Conservation (phyloP, 2,888 invertebrate genomes). For the Autographa gamma region DNA sequence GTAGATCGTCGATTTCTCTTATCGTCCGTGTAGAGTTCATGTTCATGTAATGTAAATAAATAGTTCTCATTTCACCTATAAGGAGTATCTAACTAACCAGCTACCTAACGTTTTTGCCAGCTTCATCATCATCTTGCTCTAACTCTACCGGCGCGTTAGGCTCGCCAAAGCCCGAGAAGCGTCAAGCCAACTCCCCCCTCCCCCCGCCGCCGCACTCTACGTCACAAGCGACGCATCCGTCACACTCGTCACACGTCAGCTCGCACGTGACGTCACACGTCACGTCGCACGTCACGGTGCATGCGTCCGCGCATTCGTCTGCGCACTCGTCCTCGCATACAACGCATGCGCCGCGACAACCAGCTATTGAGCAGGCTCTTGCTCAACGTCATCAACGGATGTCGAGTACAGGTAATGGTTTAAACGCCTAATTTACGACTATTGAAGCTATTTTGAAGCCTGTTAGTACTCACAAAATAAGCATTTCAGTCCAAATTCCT, state of each 20-base stretch:
- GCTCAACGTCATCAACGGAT: slow-evolving; percentile 79
- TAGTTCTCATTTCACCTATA: not conserved
- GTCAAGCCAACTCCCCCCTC: slow-evolving; percentile 96
- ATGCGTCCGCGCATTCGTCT: slow-evolving; percentile 37
- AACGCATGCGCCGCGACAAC: slow-evolving; percentile 66
- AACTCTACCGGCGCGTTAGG: slow-evolving; percentile 93
- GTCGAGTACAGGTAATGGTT: slow-evolving; percentile 77
- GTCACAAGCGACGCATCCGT: slow-evolving; percentile 19
- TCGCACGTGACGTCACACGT: slow-evolving; percentile 38
- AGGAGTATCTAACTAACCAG: not conserved
- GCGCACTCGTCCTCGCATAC: slow-evolving; percentile 35
- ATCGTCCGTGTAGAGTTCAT: too few species aligned
- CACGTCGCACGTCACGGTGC: slow-evolving; percentile 82
- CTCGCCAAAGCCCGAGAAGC: slow-evolving; percentile 96
- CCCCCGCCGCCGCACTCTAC: slow-evolving; percentile 90
- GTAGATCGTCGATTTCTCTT: too few species aligned
- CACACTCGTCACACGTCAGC: slow-evolving; percentile 13
- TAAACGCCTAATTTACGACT: too few species aligned
- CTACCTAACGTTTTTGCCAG: slow-evolving; percentile 56
- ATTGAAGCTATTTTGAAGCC: too few species aligned
- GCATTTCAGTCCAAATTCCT: too few species aligned
- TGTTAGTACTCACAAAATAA: not conserved
- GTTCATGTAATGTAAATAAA: not conserved
- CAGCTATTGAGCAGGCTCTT: slow-evolving; percentile 54
- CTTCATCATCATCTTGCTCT: slow-evolving; percentile 92